Percentiles rank a stretch among this genome's conserved stretches.
Evolutionary conservation across 2,888 invertebrate species (phyloP).

Genomic region (Rhamphomyia laevipes): DNA sequence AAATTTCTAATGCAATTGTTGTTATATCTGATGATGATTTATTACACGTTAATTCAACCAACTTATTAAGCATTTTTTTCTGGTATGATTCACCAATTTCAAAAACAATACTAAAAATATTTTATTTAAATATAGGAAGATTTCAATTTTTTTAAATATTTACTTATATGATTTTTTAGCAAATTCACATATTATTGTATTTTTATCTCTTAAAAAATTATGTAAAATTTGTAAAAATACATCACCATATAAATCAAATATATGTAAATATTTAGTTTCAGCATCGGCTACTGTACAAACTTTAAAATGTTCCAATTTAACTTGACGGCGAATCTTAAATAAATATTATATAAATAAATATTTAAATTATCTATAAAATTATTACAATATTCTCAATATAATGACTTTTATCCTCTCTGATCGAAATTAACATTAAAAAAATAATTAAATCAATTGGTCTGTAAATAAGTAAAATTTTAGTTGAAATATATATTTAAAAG

Average conservation of each 20-base stretch:
- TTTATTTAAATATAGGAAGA: neutral
- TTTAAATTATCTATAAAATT: conserved; percentile 23
- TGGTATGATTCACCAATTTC: conserved; percentile 28
- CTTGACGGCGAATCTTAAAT: conserved; percentile 39
- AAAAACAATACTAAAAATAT: conserved; percentile 27
- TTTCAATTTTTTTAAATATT: conserved; percentile 11
- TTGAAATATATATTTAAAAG: neutral
- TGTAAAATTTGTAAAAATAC: conserved; percentile 45
- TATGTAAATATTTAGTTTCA: conserved; percentile 43
- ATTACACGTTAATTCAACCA: conserved; percentile 30
- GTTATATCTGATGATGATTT: conserved; percentile 27
- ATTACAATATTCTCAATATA: conserved; percentile 50
- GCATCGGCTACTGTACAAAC: conserved; percentile 44
- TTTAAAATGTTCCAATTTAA: conserved; percentile 49
- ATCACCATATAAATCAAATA: conserved; percentile 44
- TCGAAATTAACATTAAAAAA: conserved; percentile 51
- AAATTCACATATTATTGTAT: conserved; percentile 45
- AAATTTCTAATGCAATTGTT: conserved; percentile 27
- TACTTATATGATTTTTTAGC: conserved; percentile 46
- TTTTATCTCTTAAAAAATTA: conserved; percentile 41
- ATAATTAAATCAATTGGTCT: conserved; percentile 58
- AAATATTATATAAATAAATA: neutral
- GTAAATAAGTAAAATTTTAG: conserved; percentile 4
- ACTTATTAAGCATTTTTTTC: conserved; percentile 28
- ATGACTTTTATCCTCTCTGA: conserved; percentile 46